These are phyloP conservation scores for Agrotis puta DNA, from an alignment of 2,888 invertebrate genomes.

Conservation along the genomic window DNA sequence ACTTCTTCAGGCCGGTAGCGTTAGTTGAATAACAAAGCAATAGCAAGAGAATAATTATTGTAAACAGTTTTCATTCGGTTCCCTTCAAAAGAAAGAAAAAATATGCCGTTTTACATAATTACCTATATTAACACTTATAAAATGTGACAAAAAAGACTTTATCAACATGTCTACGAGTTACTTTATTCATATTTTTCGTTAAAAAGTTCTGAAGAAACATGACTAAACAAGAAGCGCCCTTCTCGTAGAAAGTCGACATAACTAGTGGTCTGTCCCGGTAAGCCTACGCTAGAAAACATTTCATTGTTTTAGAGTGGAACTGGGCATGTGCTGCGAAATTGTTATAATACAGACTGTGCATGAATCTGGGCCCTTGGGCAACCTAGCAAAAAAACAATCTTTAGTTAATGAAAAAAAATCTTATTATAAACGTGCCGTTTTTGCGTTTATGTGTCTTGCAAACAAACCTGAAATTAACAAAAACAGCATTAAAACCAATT, in stretches of 20 bases:
- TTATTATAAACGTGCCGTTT: no score
- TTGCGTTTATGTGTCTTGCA: no score
- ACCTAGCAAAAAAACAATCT: no score
- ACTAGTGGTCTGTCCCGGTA: constrained; percentile 37
- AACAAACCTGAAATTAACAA: no score
- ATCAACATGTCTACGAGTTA: not conserved
- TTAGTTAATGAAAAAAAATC: no score
- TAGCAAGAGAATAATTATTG: not conserved
- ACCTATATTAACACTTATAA: no score
- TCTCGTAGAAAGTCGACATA: constrained; percentile 35
- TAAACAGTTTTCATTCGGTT: no score
- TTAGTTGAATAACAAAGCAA: not conserved
- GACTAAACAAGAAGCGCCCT: constrained; percentile 35
- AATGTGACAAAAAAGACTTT: not conserved
- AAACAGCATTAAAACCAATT: no score
- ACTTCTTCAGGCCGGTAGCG: not conserved
- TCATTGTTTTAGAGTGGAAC: constrained; percentile 32
- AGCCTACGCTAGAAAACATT: constrained; percentile 43
- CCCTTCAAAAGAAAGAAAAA: no score
- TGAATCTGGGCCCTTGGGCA: no score
- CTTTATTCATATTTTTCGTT: not conserved
- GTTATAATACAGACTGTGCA: no score
- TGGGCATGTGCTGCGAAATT: not conserved
- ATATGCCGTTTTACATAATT: no score
- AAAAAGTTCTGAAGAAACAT: constrained; percentile 7